phyloP scores from a whole-genome alignment of 2,888 invertebrate species.

The Graphium colonna region DNA sequence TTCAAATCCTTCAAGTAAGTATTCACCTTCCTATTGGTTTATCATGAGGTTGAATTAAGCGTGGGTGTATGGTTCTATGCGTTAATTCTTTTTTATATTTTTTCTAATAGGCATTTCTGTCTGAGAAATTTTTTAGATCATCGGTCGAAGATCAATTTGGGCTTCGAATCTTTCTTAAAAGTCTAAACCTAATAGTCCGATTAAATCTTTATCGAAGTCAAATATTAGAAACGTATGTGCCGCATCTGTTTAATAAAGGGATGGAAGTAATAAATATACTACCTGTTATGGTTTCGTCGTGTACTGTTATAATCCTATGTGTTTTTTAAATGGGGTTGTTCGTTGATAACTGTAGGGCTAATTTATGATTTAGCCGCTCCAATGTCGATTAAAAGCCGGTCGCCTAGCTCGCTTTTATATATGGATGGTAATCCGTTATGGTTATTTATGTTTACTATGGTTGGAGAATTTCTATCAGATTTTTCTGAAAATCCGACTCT shows the following conservation, averaged over 20 bases:
- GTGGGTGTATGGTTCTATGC: too few relatives aligned
- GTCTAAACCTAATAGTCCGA: neutral
- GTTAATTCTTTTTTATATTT: too few relatives aligned
- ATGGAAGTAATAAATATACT: neutral
- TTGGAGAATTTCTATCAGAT: too few relatives aligned
- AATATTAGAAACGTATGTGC: too few relatives aligned
- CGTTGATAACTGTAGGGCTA: neutral
- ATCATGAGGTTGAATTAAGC: too few relatives aligned
- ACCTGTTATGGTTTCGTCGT: neutral
- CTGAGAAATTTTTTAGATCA: too few relatives aligned
- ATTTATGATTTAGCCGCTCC: neutral
- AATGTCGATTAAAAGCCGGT: neutral
- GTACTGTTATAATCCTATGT: neutral
- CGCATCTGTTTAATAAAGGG: neutral
- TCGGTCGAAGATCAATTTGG: neutral
- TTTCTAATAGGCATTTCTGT: neutral
- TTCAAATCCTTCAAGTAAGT: too few relatives aligned
- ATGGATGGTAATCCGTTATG: too few relatives aligned
- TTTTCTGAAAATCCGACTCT: too few relatives aligned
- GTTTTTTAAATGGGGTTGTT: neutral
- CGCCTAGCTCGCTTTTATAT: neutral
- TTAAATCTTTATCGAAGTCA: too few relatives aligned
- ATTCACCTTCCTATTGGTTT: too few relatives aligned
- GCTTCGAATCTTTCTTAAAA: conserved; percentile 3
- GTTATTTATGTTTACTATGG: too few relatives aligned